Conservation (phyloP, 2,797 vertebrate genomes). For the Morus bassanus region DNA sequence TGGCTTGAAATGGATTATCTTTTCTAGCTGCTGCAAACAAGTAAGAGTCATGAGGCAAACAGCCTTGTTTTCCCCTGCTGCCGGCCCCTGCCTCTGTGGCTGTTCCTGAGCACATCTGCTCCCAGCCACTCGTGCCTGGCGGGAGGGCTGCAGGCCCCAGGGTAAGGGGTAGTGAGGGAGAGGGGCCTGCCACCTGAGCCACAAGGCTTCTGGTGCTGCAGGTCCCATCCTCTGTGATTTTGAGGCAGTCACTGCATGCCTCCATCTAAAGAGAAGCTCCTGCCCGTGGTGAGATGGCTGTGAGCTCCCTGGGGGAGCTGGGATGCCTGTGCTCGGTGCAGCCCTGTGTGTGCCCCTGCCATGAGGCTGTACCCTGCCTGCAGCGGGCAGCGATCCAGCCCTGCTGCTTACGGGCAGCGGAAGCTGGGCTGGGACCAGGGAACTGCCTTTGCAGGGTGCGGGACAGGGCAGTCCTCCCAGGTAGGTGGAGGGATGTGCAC, state of each 20-base stretch:
- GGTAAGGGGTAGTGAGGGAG: background rate
- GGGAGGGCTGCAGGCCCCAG: background rate
- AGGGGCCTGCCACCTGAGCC: background rate
- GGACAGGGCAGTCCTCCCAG: background rate
- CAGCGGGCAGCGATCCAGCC: background rate
- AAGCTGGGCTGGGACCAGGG: background rate
- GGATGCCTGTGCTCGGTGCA: accelerated
- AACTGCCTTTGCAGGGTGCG: accelerated
- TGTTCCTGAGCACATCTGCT: background rate
- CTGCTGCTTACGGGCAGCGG: accelerated
- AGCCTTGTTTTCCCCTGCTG: background rate
- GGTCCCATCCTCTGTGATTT: background rate
- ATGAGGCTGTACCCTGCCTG: background rate
- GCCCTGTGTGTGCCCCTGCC: background rate
- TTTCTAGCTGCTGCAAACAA: background rate
- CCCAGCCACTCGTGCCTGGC: background rate
- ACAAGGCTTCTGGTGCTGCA: background rate
- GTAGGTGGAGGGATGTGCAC: background rate
- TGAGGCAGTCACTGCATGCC: accelerated
- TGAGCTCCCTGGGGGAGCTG: background rate
- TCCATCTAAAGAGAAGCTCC: background rate
- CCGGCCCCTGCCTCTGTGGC: background rate
- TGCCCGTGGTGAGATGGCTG: background rate
- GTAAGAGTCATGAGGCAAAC: background rate
- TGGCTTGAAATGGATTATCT: background rate